These are phyloP conservation scores for Fratercula arctica DNA, from an alignment of 2,797 vertebrate species.

Conservation along the genomic window DNA sequence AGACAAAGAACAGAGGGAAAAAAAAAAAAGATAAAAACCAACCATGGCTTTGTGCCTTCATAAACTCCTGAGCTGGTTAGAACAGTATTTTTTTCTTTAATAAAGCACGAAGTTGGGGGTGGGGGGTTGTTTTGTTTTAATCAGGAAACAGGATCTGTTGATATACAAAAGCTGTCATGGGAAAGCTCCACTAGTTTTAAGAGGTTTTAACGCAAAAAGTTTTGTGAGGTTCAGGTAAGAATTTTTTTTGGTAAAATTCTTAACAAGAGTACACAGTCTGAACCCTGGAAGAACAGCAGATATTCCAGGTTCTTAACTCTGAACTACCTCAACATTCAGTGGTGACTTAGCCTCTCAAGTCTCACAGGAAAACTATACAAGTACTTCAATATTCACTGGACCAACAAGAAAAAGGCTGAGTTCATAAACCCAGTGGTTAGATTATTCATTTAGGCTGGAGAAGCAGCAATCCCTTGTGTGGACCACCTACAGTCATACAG, in stretches of 20 bases:
- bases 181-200: neutral
- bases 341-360: neutral
- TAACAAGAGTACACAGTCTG: neutral
- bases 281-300: neutral
- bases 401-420: neutral
- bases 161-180: neutral
- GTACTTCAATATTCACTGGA: neutral
- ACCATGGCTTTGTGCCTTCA: neutral
- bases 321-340: neutral
- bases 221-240: neutral
- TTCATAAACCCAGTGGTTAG: neutral
- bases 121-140: neutral
- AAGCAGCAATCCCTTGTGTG: neutral
- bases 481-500: accelerated
- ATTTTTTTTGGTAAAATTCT: neutral
- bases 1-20: too few species aligned
- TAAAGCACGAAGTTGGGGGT: accelerated
- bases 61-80: neutral
- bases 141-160: neutral
- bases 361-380: neutral
- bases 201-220: neutral
- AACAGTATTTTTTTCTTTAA: neutral
- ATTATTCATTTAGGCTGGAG: neutral
- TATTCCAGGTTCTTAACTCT: neutral
- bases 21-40: neutral